phyloP scores from a whole-genome alignment of 2,113 vertebrate genomes.

The Anarhynchus alexandrinus region DNA sequence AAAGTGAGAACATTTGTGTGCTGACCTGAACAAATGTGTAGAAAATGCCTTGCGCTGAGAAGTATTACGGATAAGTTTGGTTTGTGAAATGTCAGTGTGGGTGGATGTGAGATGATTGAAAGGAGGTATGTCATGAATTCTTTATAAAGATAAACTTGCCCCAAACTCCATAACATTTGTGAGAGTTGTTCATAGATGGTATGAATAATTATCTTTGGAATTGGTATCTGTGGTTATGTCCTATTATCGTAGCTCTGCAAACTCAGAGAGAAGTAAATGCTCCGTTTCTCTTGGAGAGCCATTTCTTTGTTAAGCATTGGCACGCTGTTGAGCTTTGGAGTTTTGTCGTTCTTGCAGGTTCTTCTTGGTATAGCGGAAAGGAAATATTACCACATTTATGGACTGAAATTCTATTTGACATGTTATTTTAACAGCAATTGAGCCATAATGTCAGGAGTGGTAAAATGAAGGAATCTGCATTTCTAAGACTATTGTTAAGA shows the following conservation, averaged over 20 bases:
- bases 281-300: not conserved
- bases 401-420: not conserved
- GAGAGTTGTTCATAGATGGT: slow-evolving; percentile 39
- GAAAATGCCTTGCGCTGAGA: slow-evolving; percentile 51
- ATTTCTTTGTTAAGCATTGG: not conserved
- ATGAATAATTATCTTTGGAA: slow-evolving; percentile 61
- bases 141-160: slow-evolving; percentile 52
- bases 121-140: slow-evolving; percentile 60
- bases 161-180: slow-evolving; percentile 42
- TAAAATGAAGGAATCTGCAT: not conserved
- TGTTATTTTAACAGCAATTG: not conserved
- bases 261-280: not conserved
- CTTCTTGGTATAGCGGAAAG: not conserved
- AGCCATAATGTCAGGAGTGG: not conserved
- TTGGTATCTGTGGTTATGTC: not conserved
- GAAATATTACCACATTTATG: not conserved
- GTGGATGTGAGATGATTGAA: slow-evolving; percentile 60
- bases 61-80: slow-evolving; percentile 37
- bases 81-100: slow-evolving; percentile 72
- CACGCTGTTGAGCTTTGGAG: not conserved
- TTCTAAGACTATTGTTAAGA: not conserved
- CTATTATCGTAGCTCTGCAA: not conserved
- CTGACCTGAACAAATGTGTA: slow-evolving; percentile 71
- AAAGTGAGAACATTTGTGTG: slow-evolving; percentile 60
- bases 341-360: not conserved